Conservation (phyloP, 2,113 vertebrate species). For the Takifugu flavidus region DNA sequence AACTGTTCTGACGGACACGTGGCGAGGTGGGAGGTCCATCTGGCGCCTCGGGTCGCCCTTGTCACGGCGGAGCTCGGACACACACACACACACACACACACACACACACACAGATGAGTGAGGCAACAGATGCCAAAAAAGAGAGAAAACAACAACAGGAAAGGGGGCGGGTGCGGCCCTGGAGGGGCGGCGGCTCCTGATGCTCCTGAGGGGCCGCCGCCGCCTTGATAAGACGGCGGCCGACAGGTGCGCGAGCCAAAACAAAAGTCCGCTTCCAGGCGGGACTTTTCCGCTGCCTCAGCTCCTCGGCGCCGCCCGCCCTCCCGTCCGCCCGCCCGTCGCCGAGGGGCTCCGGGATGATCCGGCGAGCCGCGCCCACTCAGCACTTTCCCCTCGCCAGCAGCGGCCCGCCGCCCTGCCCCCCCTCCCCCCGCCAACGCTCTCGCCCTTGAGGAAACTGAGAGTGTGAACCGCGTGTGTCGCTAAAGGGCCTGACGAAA, state of each 20-base stretch:
- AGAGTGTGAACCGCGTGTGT: slow-evolving; percentile 5
- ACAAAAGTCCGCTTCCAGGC: slow-evolving; percentile 5
- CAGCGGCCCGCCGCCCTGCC: slow-evolving; percentile 34
- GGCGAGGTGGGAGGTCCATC: slow-evolving; percentile 67
- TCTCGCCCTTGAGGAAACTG: slow-evolving; percentile 70
- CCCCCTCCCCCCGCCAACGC: slow-evolving; percentile 51
- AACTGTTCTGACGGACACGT: slow-evolving; percentile 51
- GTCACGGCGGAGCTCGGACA: slow-evolving; percentile 62
- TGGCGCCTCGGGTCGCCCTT: slow-evolving; percentile 70
- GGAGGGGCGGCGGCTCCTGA: no score
- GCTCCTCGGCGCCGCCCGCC: slow-evolving; percentile 65
- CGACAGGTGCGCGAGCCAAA: background rate
- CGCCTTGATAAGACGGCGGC: no score
- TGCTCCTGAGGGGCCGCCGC: no score
- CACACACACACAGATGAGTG: slow-evolving; percentile 51
- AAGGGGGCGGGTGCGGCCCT: no score
- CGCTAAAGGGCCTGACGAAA: no score
- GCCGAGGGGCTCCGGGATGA: slow-evolving; percentile 62
- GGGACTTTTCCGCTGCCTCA: slow-evolving; percentile 67
- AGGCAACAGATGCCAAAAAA: slow-evolving; percentile 64
- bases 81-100: slow-evolving; percentile 30
- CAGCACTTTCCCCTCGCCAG: slow-evolving; percentile 66
- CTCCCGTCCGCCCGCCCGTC: slow-evolving; percentile 24
- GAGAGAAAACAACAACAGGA: background rate
- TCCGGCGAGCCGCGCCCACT: slow-evolving; percentile 65